Evolutionary conservation across 1,140 invertebrate genomes (phyloP).

Genomic region (Camponotus floridanus): DNA sequence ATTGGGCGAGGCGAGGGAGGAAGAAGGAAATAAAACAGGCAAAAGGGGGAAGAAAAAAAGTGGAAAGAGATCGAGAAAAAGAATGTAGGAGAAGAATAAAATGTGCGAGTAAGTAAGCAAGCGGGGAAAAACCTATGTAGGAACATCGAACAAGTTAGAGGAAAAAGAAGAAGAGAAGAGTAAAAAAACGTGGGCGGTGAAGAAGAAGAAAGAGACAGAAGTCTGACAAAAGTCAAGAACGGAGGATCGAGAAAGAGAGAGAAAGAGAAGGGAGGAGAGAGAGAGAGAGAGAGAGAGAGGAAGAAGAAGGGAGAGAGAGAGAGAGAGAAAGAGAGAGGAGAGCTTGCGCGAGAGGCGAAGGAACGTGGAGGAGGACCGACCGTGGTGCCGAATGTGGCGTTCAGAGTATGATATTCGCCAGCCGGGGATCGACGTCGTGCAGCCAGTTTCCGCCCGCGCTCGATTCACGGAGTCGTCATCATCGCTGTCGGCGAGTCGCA

Average conservation of each 20-base stretch:
- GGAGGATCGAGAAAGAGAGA: background rate
- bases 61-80: background rate
- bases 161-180: background rate
- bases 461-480: conserved; percentile 52
- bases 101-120: background rate
- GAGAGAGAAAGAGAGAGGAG: conserved; percentile 39
- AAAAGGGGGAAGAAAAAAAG: background rate
- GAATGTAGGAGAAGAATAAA: background rate
- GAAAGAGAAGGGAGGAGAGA: background rate
- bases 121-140: background rate
- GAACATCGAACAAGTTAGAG: conserved; percentile 3
- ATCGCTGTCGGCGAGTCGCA: conserved; percentile 42
- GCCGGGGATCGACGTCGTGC: conserved; percentile 51
- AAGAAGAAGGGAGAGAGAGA: too few species aligned
- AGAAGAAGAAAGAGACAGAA: background rate
- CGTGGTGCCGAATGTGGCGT: conserved; percentile 54
- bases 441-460: conserved; percentile 52
- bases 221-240: conserved; percentile 30
- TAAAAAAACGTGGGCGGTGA: background rate
- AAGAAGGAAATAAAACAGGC: background rate
- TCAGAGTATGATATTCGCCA: conserved; percentile 54
- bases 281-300: background rate
- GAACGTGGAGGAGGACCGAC: conserved; percentile 57
- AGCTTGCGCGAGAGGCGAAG: conserved; percentile 64
- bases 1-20: conserved; percentile 15